Conservation (phyloP, 92 coral and sea anemone genomes). For the Epizoanthus scotinus region DNA sequence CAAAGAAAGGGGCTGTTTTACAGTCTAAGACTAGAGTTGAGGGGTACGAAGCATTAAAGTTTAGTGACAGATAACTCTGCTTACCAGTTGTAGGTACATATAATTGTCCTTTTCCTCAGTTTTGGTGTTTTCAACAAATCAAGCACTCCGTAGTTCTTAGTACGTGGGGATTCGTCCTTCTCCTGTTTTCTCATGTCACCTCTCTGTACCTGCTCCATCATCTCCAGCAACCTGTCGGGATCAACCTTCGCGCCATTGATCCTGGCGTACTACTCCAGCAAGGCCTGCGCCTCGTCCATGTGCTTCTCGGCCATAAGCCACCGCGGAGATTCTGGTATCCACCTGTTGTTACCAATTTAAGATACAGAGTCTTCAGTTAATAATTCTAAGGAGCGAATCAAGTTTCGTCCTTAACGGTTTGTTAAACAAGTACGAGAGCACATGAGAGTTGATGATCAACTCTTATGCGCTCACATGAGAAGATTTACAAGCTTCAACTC, state of each 20-base stretch:
- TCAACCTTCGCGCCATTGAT: conserved; percentile 66
- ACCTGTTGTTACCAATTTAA: conserved; percentile 27
- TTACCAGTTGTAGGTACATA: conserved; percentile 77
- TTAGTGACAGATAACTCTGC: neutral
- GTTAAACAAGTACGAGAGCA: too few relatives aligned
- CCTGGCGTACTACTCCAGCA: conserved; percentile 60
- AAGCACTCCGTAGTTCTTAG: conserved; percentile 35
- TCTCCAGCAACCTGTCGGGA: conserved; percentile 41
- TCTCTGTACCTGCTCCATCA: conserved; percentile 59
- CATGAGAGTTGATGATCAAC: too few relatives aligned
- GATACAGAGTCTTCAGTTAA: too few relatives aligned
- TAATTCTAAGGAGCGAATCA: too few relatives aligned
- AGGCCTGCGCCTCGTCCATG: conserved; percentile 63
- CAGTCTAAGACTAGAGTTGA: too few relatives aligned
- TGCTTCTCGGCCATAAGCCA: conserved; percentile 81
- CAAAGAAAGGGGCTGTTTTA: too few relatives aligned
- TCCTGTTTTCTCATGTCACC: conserved; percentile 42
- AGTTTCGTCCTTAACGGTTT: too few relatives aligned
- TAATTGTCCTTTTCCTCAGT: conserved; percentile 67
- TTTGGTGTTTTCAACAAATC: conserved; percentile 65
- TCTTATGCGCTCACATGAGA: too few relatives aligned
- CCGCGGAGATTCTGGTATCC: conserved; percentile 82
- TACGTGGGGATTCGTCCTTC: conserved; percentile 2
- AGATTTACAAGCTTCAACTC: too few relatives aligned
- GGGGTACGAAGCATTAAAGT: too few relatives aligned